phyloP scores from a whole-genome alignment of 2,888 invertebrate species.

The Drosophila lacicola region DNA sequence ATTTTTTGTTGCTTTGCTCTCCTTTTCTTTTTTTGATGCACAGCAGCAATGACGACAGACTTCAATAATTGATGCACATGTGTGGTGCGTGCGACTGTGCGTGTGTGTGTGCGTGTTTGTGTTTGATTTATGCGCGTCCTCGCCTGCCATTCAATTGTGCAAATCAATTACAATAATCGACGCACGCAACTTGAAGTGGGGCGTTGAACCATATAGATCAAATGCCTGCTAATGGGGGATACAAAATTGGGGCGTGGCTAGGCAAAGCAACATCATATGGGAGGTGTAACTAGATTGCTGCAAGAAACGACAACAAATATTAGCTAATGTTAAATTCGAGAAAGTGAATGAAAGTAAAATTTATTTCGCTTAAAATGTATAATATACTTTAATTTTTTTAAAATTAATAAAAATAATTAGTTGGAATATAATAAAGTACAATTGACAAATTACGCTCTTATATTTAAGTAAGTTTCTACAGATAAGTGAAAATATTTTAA shows the following conservation, averaged over 20 bases:
- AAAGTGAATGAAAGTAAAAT: too few species aligned
- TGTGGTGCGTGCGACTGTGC: conserved; percentile 11
- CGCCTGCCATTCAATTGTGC: conserved; percentile 75
- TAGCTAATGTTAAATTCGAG: too few species aligned
- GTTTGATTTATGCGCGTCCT: conserved; percentile 73
- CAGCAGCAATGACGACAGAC: conserved; percentile 37
- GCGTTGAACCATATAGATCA: conserved; percentile 54
- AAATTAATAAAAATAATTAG: too few species aligned
- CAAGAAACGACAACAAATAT: too few species aligned
- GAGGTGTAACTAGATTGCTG: neutral
- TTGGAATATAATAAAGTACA: too few species aligned
- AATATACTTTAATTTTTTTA: too few species aligned
- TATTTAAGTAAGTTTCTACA: too few species aligned
- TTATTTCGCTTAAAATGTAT: too few species aligned
- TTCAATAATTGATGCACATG: conserved; percentile 71
- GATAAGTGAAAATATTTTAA: too few species aligned
- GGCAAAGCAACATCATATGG: neutral
- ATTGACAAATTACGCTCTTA: too few species aligned
- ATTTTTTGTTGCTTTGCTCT: conserved; percentile 1
- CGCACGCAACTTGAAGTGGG: conserved; percentile 62
- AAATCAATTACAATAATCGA: conserved; percentile 80
- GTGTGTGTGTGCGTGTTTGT: conserved; percentile 18
- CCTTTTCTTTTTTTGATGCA: conserved; percentile 29
- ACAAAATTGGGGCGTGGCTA: neutral
- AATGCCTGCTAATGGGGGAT: conserved; percentile 5